A percentile compares a stretch with the other conserved stretches of the same genome.
These are phyloP conservation scores for Ochropleura plecta DNA, from an alignment of 2,888 invertebrate species.

Conservation along the genomic window DNA sequence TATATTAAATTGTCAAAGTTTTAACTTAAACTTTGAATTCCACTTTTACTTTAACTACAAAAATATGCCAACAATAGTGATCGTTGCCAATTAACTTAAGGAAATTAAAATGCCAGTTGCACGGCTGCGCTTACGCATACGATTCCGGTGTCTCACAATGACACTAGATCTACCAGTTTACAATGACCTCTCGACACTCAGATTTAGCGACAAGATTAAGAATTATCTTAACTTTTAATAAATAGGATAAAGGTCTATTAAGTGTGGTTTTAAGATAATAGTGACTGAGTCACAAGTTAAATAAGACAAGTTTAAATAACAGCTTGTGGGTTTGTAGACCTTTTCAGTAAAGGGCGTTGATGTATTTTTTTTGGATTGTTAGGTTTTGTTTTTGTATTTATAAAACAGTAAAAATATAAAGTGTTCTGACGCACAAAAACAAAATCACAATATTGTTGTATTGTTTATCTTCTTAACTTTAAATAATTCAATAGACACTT, in stretches of 20 bases:
- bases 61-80: constrained; percentile 8
- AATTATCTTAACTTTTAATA: constrained; percentile 14
- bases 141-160: constrained; percentile 55
- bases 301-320: constrained; percentile 44
- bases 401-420: background rate
- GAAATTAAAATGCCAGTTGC: constrained; percentile 55
- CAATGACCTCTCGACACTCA: constrained; percentile 31
- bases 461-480: background rate
- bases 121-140: constrained; percentile 45
- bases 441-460: background rate
- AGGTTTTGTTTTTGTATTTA: background rate
- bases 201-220: constrained; percentile 35
- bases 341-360: constrained; percentile 27
- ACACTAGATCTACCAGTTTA: constrained; percentile 48
- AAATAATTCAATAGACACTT: too few relatives aligned
- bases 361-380: background rate
- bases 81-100: constrained; percentile 1
- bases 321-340: constrained; percentile 32
- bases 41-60: background rate
- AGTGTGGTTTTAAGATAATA: constrained; percentile 37
- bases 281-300: constrained; percentile 50
- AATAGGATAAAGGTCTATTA: constrained; percentile 33
- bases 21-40: background rate
- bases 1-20: too few relatives aligned
- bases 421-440: fast-evolving